phyloP scores from a whole-genome alignment of 1,140 invertebrate genomes.

The Contarinia nasturtii region DNA sequence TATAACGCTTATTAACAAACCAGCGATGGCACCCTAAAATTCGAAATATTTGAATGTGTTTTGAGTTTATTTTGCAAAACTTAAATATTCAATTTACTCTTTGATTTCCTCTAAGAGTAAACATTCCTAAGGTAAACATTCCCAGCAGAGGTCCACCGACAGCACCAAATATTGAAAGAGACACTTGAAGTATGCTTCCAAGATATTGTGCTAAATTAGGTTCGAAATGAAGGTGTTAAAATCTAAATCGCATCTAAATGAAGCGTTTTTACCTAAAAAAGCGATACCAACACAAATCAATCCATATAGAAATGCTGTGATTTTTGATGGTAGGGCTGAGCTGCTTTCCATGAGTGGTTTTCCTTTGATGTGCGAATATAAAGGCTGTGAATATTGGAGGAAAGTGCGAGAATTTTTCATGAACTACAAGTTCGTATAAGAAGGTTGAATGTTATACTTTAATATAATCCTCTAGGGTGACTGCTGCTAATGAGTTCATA shows the following conservation, averaged over 20 bases:
- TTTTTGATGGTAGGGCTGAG: conserved; percentile 30
- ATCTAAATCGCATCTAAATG: too few species aligned
- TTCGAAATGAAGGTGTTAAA: too few species aligned
- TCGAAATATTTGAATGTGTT: too few species aligned
- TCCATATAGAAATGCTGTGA: conserved; percentile 47
- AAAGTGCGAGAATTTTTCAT: background rate
- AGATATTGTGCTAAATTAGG: conserved; percentile 34
- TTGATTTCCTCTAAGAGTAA: conserved; percentile 39
- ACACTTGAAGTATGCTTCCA: conserved; percentile 50
- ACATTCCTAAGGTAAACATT: conserved; percentile 64
- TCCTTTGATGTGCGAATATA: conserved; percentile 15
- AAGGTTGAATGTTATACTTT: conserved; percentile 23
- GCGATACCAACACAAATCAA: conserved; percentile 46
- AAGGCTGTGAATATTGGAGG: conserved; percentile 15
- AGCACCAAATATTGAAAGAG: conserved; percentile 59
- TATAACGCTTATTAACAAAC: conserved; percentile 39
- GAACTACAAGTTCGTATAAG: background rate
- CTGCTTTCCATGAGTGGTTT: conserved; percentile 10
- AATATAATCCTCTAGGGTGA: conserved; percentile 67
- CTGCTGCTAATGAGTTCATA: conserved; percentile 61
- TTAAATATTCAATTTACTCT: conserved; percentile 15
- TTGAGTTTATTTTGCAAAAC: too few species aligned
- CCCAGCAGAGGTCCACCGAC: conserved; percentile 61
- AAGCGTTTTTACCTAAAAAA: conserved; percentile 36
- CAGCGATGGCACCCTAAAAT: conserved; percentile 45